Evolutionary conservation across 2,797 vertebrate species (phyloP).

Genomic region (Gallinago nigripennis): DNA sequence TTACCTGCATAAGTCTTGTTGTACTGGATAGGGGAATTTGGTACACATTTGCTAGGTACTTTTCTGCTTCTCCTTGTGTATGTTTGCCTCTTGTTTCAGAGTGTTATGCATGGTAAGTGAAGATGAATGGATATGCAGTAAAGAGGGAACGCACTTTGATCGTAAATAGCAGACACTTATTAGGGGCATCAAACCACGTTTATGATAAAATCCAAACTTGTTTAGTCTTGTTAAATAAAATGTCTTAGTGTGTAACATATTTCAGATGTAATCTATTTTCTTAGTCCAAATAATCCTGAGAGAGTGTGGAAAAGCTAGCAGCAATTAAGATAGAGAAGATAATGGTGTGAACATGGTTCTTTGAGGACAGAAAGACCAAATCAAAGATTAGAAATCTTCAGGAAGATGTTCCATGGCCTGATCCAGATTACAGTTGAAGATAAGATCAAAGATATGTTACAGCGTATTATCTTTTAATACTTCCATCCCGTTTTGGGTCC

Average conservation of each 20-base stretch:
- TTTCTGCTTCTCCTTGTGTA: not conserved
- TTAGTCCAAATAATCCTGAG: constrained; percentile 59
- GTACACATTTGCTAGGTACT: not conserved
- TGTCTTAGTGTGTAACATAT: constrained; percentile 47
- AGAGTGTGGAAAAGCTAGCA: constrained; percentile 59
- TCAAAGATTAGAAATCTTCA: constrained; percentile 38
- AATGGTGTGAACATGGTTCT: constrained; percentile 55
- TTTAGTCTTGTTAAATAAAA: constrained; percentile 63
- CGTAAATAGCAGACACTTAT: constrained; percentile 18
- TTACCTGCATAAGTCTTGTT: not conserved
- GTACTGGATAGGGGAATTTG: not conserved
- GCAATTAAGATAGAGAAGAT: constrained; percentile 64
- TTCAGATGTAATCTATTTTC: constrained; percentile 64
- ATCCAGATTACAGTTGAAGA: constrained; percentile 19
- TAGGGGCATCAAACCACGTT: constrained; percentile 47
- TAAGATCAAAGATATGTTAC: not conserved
- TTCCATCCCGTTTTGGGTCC: not conserved
- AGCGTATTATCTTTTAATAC: not conserved
- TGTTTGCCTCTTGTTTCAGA: not conserved
- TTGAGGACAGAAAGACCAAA: constrained; percentile 57
- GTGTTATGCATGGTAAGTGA: not conserved
- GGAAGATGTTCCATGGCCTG: not conserved
- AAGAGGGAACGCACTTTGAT: constrained; percentile 17
- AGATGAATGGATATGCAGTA: not conserved
- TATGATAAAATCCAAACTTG: constrained; percentile 63